Evolutionary conservation across 1,140 invertebrate species (phyloP).

Genomic region (Physella acuta): DNA sequence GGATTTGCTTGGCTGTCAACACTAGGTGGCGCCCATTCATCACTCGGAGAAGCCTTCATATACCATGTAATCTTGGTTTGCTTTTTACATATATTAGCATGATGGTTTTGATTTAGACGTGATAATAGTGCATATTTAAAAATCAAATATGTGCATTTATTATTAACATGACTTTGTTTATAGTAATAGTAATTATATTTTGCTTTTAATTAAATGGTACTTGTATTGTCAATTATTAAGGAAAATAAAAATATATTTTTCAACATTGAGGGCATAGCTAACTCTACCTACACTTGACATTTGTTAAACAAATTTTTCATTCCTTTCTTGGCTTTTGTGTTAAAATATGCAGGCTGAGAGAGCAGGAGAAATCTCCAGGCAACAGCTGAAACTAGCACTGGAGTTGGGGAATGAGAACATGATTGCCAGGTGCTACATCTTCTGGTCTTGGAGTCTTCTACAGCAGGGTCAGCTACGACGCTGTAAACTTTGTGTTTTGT

Average conservation of each 20-base stretch:
- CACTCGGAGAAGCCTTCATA: conserved; percentile 81
- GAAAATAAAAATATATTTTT: no score
- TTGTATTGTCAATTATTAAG: no score
- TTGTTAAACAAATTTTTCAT: no score
- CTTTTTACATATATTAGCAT: no score
- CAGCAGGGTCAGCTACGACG: conserved; percentile 68
- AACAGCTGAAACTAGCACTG: conserved; percentile 78
- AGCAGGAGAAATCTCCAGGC: conserved; percentile 81
- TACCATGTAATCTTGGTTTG: conserved; percentile 72
- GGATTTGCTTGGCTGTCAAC: conserved; percentile 94
- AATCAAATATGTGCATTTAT: neutral
- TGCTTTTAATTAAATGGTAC: no score
- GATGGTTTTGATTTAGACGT: no score
- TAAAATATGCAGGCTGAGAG: conserved; percentile 82
- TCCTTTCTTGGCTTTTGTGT: no score
- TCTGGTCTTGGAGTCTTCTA: conserved; percentile 82
- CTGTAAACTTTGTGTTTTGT: conserved; percentile 15
- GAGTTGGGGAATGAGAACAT: conserved; percentile 78
- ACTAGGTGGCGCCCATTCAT: conserved; percentile 89
- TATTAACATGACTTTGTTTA: no score
- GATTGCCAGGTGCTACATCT: conserved; percentile 78
- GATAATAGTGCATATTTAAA: neutral
- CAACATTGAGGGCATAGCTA: no score
- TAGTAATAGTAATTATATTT: no score
- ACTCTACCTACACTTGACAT: no score